These are phyloP conservation scores for Ophiothrix spiculata DNA, from an alignment of 35 echinoderm and acorn worm species.

Conservation along the genomic window DNA sequence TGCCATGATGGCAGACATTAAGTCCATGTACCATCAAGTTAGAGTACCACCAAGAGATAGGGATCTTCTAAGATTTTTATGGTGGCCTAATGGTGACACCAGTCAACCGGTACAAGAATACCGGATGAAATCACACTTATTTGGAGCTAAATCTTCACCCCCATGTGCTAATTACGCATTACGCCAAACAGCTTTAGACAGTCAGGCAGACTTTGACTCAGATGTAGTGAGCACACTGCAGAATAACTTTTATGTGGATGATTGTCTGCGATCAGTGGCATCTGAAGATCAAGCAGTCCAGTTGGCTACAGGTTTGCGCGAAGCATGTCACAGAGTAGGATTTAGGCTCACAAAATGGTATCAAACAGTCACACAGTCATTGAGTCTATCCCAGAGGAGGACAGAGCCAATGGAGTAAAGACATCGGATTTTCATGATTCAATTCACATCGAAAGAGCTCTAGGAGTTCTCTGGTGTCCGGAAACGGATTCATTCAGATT, in stretches of 20 bases:
- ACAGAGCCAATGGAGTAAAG: slow-evolving; percentile 45
- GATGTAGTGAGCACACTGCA: background rate
- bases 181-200: slow-evolving; percentile 8
- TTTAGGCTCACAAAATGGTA: background rate
- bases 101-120: slow-evolving; percentile 10
- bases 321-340: background rate
- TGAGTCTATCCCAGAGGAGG: background rate
- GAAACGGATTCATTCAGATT: background rate
- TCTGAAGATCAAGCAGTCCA: slow-evolving; percentile 17
- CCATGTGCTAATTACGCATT: slow-evolving; percentile 47
- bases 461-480: background rate
- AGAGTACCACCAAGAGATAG: slow-evolving; percentile 18
- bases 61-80: slow-evolving; percentile 58
- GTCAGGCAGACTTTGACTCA: background rate
- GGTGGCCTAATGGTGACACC: slow-evolving; percentile 59
- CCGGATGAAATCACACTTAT: slow-evolving; percentile 59
- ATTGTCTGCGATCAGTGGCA: slow-evolving; percentile 42
- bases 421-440: background rate
- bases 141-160: slow-evolving; percentile 47
- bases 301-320: background rate
- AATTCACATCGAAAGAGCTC: background rate
- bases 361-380: background rate
- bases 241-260: background rate
- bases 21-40: slow-evolving; percentile 66
- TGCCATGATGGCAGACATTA: slow-evolving; percentile 35